Evolutionary conservation across 1,140 invertebrate species (phyloP).

Genomic region (Panagrolaimus sp.): DNA sequence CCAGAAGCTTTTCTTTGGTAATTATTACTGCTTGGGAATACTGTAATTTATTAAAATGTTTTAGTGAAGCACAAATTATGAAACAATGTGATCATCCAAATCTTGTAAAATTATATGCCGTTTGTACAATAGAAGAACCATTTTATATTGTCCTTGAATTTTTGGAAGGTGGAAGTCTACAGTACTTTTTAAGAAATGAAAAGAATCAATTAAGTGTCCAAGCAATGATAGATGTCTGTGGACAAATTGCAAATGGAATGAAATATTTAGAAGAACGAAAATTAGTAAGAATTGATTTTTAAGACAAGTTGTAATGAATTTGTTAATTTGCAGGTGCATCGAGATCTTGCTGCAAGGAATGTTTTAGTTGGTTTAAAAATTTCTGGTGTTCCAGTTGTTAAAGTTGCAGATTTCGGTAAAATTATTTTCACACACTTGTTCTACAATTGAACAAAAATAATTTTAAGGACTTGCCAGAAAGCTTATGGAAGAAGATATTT

Average conservation of each 20-base stretch:
- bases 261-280: slow-evolving; percentile 52
- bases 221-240: slow-evolving; percentile 85
- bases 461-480: slow-evolving; percentile 68
- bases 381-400: slow-evolving; percentile 69
- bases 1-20: slow-evolving; percentile 82
- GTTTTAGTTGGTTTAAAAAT: slow-evolving; percentile 93
- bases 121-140: slow-evolving; percentile 86
- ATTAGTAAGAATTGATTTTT: slow-evolving; percentile 20
- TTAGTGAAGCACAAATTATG: slow-evolving; percentile 86
- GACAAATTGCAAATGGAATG: slow-evolving; percentile 67
- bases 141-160: slow-evolving; percentile 95
- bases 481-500: slow-evolving; percentile 92
- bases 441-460: too few species aligned
- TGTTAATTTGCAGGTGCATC: slow-evolving; percentile 63
- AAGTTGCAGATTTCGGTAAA: slow-evolving; percentile 85
- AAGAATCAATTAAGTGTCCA: slow-evolving; percentile 77
- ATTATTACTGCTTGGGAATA: neutral
- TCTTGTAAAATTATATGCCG: slow-evolving; percentile 84
- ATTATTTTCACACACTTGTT: too few species aligned
- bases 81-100: slow-evolving; percentile 93
- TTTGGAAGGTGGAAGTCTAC: slow-evolving; percentile 83
- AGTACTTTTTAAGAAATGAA: slow-evolving; percentile 77
- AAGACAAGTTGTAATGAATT: too few species aligned
- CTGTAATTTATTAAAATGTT: slow-evolving; percentile 15
- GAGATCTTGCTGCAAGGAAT: slow-evolving; percentile 72